Evolutionary conservation across 2,797 vertebrate genomes (phyloP).

Genomic region (Manis javanica): DNA sequence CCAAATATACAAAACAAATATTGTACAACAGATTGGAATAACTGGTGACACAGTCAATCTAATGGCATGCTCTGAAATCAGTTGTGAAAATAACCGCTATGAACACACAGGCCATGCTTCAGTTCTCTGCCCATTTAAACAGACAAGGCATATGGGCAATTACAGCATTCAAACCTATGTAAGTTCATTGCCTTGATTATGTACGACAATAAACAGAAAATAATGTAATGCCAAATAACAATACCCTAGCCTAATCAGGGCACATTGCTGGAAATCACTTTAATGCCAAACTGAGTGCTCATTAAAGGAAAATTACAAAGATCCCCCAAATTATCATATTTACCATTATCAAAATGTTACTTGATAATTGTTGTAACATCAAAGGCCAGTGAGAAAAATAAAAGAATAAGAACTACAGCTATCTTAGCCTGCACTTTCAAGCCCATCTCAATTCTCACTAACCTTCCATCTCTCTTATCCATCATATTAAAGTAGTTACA

Average conservation of each 20-base stretch:
- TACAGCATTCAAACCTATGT: neutral
- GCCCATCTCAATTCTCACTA: neutral
- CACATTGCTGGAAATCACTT: neutral
- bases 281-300: neutral
- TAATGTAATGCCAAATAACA: neutral
- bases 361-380: slow-evolving; percentile 5
- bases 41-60: neutral
- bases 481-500: neutral
- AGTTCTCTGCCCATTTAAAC: neutral
- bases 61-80: neutral
- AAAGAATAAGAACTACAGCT: slow-evolving; percentile 7
- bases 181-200: neutral
- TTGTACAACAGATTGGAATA: neutral
- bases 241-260: neutral
- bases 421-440: neutral
- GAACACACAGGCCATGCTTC: neutral
- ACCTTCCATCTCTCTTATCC: neutral
- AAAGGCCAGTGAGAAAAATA: neutral
- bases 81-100: neutral
- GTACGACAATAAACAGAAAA: neutral
- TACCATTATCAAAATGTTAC: neutral
- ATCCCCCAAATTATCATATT: neutral
- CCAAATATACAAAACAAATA: neutral
- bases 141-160: neutral
- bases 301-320: neutral